phyloP scores from a whole-genome alignment of 2,888 invertebrate genomes.

The Ligdia adustata region DNA sequence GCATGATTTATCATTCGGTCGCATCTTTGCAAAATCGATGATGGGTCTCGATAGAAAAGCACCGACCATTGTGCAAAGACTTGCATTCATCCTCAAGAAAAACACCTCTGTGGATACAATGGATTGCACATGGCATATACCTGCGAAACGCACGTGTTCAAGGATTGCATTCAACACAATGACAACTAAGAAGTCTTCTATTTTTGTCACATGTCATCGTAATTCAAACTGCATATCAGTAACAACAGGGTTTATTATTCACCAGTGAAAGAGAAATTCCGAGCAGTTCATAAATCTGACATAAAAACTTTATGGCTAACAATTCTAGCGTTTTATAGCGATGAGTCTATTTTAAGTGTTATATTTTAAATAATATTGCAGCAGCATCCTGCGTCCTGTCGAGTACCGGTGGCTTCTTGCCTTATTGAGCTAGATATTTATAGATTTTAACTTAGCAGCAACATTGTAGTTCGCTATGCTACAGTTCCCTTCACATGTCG shows the following conservation, averaged over 20 bases:
- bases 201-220: conserved; percentile 43
- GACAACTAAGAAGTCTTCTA: conserved; percentile 48
- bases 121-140: conserved; percentile 78
- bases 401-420: conserved; percentile 16
- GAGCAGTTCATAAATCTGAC: conserved; percentile 56
- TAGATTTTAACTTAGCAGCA: conserved; percentile 23
- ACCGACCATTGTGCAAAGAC: conserved; percentile 77
- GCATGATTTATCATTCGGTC: conserved; percentile 69
- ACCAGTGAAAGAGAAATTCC: conserved; percentile 35
- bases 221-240: conserved; percentile 49
- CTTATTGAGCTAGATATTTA: conserved; percentile 27
- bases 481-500: conserved; percentile 20
- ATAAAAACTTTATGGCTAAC: conserved; percentile 55
- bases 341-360: conserved; percentile 54
- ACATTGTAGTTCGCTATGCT: conserved; percentile 21
- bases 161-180: conserved; percentile 68
- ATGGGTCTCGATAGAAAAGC: conserved; percentile 61
- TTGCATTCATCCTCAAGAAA: conserved; percentile 66
- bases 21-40: conserved; percentile 65
- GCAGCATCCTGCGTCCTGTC: conserved; percentile 29
- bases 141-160: conserved; percentile 80
- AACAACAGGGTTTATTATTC: conserved; percentile 52
- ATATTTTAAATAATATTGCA: conserved; percentile 48
- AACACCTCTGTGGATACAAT: conserved; percentile 73
- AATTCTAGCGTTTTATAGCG: conserved; percentile 58